Evolutionary conservation across 2,888 invertebrate species (phyloP).

Genomic region (Oligia strigilis): DNA sequence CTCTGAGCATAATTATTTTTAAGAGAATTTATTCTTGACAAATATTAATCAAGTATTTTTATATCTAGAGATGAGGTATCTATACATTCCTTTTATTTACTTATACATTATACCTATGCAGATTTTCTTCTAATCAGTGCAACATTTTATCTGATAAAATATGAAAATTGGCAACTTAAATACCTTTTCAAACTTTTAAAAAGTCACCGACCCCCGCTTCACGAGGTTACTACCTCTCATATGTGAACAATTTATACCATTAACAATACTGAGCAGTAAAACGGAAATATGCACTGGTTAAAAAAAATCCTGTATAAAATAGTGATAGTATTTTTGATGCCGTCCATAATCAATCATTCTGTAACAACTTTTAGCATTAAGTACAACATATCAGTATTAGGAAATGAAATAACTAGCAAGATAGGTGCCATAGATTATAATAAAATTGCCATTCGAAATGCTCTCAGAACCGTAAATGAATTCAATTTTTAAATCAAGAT

Average conservation of each 20-base stretch:
- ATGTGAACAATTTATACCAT: not conserved
- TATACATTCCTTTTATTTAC: conserved; percentile 58
- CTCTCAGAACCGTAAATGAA: conserved; percentile 24
- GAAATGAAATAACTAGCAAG: conserved; percentile 69
- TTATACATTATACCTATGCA: not conserved
- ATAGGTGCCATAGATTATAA: conserved; percentile 79
- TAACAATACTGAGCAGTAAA: not conserved
- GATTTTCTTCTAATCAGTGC: conserved; percentile 40
- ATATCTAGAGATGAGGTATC: conserved; percentile 43
- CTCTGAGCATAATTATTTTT: conserved; percentile 51
- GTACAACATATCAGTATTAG: conserved; percentile 84
- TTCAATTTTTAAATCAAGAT: conserved; percentile 15
- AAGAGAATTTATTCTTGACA: conserved; percentile 28
- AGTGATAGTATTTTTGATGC: conserved; percentile 69
- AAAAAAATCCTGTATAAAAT: conserved; percentile 29
- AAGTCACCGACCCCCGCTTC: not conserved
- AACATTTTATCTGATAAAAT: not conserved
- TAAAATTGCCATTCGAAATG: conserved; percentile 52
- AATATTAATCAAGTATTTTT: conserved; percentile 38
- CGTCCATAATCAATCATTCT: conserved; percentile 70
- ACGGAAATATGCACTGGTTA: conserved; percentile 23
- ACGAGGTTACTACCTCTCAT: not conserved
- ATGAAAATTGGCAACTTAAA: not conserved
- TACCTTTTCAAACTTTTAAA: not conserved
- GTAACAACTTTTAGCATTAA: conserved; percentile 67